phyloP scores from a whole-genome alignment of 2,888 invertebrate genomes.

The Epirrhoe tristata region DNA sequence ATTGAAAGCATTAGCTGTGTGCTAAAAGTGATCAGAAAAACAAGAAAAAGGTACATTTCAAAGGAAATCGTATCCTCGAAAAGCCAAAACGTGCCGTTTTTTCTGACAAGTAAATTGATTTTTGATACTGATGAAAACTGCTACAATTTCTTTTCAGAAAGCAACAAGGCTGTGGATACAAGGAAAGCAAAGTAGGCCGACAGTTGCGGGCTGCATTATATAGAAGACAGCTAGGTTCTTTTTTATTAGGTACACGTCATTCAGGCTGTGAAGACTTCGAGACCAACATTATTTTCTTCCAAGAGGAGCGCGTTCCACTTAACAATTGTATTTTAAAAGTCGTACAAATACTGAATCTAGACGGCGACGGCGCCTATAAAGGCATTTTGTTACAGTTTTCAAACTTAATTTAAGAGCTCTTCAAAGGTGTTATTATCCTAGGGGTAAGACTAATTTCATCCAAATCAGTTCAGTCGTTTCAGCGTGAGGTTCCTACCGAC shows the following conservation, averaged over 20 bases:
- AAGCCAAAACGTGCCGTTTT: neutral
- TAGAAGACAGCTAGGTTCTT: neutral
- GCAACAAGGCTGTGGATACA: no score
- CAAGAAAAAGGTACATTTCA: neutral
- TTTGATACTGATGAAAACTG: neutral
- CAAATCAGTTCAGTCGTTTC: no score
- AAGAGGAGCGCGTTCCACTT: neutral
- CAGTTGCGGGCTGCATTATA: constrained; percentile 1
- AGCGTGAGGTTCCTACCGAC: no score
- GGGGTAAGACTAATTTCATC: no score
- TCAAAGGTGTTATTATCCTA: no score
- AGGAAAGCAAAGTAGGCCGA: constrained; percentile 3
- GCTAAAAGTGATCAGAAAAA: constrained; percentile 1
- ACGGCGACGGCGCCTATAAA: no score
- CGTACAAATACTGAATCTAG: neutral
- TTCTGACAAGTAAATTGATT: neutral
- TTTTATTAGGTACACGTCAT: constrained; percentile 8
- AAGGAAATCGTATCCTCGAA: neutral
- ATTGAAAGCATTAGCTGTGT: neutral
- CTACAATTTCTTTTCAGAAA: neutral
- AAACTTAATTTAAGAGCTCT: no score
- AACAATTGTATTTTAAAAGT: neutral
- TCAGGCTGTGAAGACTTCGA: neutral
- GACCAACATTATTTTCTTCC: neutral
- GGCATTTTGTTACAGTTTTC: no score